A percentile compares a stretch with the other conserved stretches of the same genome.
phyloP scores from a whole-genome alignment of 2,888 invertebrate genomes.

The Microlaimidae sp. region DNA sequence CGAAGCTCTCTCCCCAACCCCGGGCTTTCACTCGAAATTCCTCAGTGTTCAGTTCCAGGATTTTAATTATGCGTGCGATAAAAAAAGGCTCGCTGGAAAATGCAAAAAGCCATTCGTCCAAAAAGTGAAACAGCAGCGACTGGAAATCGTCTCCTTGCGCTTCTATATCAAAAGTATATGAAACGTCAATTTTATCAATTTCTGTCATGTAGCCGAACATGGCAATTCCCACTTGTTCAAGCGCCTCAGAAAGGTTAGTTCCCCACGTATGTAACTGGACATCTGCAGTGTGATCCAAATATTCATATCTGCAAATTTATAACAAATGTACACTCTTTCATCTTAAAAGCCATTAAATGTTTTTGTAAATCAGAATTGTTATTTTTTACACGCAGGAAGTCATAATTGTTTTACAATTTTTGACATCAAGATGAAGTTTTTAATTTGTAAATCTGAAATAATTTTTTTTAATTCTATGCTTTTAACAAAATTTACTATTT shows the following conservation, averaged over 20 bases:
- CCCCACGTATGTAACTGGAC: conserved; percentile 98
- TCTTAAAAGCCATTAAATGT: too few relatives aligned
- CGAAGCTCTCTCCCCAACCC: conserved; percentile 66
- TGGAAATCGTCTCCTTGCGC: conserved; percentile 71
- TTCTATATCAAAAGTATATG: conserved; percentile 59
- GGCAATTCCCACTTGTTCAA: conserved; percentile 53
- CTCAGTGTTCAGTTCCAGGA: conserved; percentile 65
- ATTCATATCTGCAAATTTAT: too few relatives aligned
- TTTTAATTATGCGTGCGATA: conserved; percentile 37
- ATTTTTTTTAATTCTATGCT: too few relatives aligned
- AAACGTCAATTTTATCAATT: conserved; percentile 57
- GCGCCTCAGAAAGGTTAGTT: conserved; percentile 45
- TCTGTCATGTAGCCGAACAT: conserved; percentile 99
- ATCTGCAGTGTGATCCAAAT: conserved; percentile 86
- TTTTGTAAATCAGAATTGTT: too few relatives aligned
- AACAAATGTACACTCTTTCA: too few relatives aligned
- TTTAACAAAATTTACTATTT: too few relatives aligned
- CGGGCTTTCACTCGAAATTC: conserved; percentile 58
- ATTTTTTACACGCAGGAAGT: too few relatives aligned
- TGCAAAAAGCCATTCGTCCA: conserved; percentile 78
- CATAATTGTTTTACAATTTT: too few relatives aligned
- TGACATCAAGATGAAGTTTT: too few relatives aligned
- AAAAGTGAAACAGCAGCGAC: conserved; percentile 69
- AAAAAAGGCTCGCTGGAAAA: conserved; percentile 56
- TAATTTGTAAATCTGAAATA: too few relatives aligned